Percentiles rank a stretch among this genome's conserved stretches.
Conservation (phyloP, 2,888 invertebrate genomes). For the Yponomeuta sedellus region DNA sequence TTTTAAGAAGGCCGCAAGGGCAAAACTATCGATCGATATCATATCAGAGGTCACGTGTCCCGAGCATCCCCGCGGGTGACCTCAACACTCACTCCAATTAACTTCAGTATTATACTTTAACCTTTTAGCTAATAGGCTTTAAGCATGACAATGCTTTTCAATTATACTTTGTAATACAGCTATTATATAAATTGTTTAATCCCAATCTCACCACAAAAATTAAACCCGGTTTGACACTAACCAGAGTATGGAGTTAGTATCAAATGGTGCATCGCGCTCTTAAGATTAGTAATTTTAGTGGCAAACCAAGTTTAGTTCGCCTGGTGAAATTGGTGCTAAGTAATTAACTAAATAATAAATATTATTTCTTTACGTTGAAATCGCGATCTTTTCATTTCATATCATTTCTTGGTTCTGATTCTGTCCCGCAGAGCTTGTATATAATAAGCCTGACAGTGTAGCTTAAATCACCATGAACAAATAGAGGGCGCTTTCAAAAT, state of each 20-base stretch:
- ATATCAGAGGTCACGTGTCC: conserved; percentile 5
- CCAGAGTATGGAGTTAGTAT: too few species aligned
- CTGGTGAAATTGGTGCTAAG: too few species aligned
- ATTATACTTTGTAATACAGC: neutral
- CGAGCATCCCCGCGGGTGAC: neutral
- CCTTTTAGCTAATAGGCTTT: neutral
- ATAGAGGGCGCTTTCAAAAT: neutral
- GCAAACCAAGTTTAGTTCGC: too few species aligned
- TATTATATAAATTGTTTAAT: neutral
- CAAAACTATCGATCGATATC: conserved; percentile 8
- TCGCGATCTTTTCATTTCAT: neutral
- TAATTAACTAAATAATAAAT: too few species aligned
- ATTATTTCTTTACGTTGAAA: neutral
- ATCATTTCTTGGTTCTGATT: neutral
- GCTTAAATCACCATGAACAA: neutral
- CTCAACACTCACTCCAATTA: neutral
- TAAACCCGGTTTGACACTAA: too few species aligned
- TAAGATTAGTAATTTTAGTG: too few species aligned
- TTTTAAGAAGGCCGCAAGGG: neutral
- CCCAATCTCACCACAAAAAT: neutral
- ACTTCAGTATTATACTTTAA: conserved; percentile 1
- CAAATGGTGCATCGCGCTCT: too few species aligned
- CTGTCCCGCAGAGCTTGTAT: neutral
- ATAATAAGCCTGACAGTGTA: neutral
- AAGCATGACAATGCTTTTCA: conserved; percentile 2